A percentile compares a stretch with the other conserved stretches of the same genome.
Evolutionary conservation across 2,113 vertebrate genomes (phyloP).

Genomic region (Lagopus muta): DNA sequence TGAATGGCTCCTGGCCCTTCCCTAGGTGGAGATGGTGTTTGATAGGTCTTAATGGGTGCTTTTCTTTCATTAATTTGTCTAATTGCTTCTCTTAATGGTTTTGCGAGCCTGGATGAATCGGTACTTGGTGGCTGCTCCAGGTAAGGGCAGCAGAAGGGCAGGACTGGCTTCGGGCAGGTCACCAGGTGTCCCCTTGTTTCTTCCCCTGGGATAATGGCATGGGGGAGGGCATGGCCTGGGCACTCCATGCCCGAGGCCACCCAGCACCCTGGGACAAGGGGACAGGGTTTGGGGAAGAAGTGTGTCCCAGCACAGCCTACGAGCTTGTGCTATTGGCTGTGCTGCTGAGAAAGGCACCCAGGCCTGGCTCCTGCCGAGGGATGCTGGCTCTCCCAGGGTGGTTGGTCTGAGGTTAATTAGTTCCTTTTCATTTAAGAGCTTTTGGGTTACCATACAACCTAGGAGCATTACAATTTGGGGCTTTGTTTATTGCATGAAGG

Average conservation of each 20-base stretch:
- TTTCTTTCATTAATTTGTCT: constrained; percentile 43
- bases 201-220: accelerated
- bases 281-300: accelerated
- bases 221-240: background rate
- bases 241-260: background rate
- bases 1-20: constrained; percentile 4
- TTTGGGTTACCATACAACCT: background rate
- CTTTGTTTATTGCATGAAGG: background rate
- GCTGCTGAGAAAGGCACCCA: background rate
- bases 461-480: background rate
- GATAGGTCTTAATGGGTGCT: constrained; percentile 35
- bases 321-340: background rate
- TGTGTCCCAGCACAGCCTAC: background rate
- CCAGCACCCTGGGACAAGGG: too few species aligned
- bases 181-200: background rate
- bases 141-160: background rate
- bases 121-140: background rate
- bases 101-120: constrained; percentile 1
- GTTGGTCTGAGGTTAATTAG: background rate
- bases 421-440: background rate
- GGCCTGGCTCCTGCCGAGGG: background rate
- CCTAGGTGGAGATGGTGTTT: background rate
- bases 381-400: background rate
- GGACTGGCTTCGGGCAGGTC: background rate
- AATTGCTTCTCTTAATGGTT: constrained; percentile 48